Percentiles rank a stretch among this genome's conserved stretches.
Conservation (phyloP, 2,888 invertebrate species). For the Scotopteryx bipunctaria region DNA sequence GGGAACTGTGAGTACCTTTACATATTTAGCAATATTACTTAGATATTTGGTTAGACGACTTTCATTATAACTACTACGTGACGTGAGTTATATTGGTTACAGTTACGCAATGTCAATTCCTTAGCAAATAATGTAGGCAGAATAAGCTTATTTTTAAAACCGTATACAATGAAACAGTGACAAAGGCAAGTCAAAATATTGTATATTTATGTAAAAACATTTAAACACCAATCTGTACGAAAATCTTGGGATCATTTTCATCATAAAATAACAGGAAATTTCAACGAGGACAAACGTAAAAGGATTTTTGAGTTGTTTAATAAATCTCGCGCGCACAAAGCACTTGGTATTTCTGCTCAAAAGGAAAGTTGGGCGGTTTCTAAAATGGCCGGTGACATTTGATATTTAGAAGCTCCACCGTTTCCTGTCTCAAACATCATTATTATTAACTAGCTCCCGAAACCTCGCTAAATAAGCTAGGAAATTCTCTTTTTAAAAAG, state of each 20-base stretch:
- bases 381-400: slow-evolving; percentile 32
- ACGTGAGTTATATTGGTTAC: neutral
- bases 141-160: too few species aligned
- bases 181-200: slow-evolving; percentile 8
- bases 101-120: neutral
- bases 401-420: slow-evolving; percentile 27
- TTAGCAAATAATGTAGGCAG: slow-evolving; percentile 2
- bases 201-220: slow-evolving; percentile 12
- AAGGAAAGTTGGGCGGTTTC: slow-evolving; percentile 27
- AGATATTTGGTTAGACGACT: neutral
- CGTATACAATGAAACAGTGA: slow-evolving; percentile 12
- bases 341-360: slow-evolving; percentile 26
- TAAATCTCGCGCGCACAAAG: slow-evolving; percentile 33
- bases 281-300: slow-evolving; percentile 26
- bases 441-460: slow-evolving; percentile 29
- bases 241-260: slow-evolving; percentile 21
- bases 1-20: slow-evolving; percentile 9
- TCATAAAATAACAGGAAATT: slow-evolving; percentile 22
- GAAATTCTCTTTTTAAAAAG: slow-evolving; percentile 29
- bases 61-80: too few species aligned
- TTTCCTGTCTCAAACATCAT: slow-evolving; percentile 23
- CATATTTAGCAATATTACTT: slow-evolving; percentile 2
- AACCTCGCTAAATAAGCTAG: slow-evolving; percentile 23
- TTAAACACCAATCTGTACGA: slow-evolving; percentile 15
- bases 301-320: slow-evolving; percentile 36